phyloP scores from a whole-genome alignment of 2,888 invertebrate genomes.

The Dicyrtomina minuta region DNA sequence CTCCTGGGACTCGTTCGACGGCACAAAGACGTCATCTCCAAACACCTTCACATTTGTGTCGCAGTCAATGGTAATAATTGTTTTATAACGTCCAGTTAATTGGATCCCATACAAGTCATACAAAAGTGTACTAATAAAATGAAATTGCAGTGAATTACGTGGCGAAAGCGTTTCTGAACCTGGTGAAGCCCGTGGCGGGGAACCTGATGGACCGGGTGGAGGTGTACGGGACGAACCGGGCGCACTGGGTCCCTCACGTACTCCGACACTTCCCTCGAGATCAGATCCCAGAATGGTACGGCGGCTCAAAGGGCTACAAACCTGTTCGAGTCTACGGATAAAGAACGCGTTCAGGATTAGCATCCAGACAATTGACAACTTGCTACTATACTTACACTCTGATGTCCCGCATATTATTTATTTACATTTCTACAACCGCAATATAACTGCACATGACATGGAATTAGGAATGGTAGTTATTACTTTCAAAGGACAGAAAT shows the following conservation, averaged over 20 bases:
- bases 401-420: neutral
- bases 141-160: neutral
- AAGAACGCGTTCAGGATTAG: neutral
- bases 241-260: neutral
- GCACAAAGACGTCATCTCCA: too few relatives aligned
- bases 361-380: neutral
- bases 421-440: neutral
- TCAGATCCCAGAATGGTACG: conserved; percentile 11
- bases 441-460: too few relatives aligned
- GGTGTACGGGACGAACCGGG: neutral
- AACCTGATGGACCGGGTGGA: neutral
- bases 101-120: neutral
- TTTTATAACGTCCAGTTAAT: too few relatives aligned
- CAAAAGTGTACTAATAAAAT: neutral
- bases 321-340: neutral
- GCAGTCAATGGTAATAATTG: too few relatives aligned
- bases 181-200: neutral
- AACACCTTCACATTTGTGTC: too few relatives aligned
- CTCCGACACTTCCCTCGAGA: neutral
- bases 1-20: too few relatives aligned
- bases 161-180: neutral
- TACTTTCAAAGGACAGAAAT: too few relatives aligned
- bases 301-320: neutral
- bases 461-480: too few relatives aligned
- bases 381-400: neutral